Evolutionary conservation across 2,888 invertebrate genomes (phyloP), one percentile per base, ranked within the genome.

Genomic region (Taenaris catops): DNA sequence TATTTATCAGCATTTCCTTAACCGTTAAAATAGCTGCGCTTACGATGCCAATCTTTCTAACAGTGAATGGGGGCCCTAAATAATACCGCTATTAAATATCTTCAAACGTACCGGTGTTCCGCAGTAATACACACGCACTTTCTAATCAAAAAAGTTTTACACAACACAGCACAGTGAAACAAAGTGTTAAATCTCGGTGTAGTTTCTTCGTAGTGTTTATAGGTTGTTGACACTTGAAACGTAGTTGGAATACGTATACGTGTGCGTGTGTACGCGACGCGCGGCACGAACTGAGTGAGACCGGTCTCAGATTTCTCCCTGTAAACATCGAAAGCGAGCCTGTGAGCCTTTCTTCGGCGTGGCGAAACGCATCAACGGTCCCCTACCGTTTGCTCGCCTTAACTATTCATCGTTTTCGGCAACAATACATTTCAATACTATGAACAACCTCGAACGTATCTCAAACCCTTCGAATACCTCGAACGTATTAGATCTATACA

Each of bases 241-340:
- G 16, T 10, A 9, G 38, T 34, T 20, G 23, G 16, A 8, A 32
- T 20, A 46, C 35, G 51, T 71, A 49, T 71, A 66, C 64, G 52
- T 44, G 52, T 26, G 41, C 45, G 34, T 10, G 44, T 29, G 49
- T 62, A 55, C 66, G 71, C 62, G 62, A 50, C 54, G 68, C 73
- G 66, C 66, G 65, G 49, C 44, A 57, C 63, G 59, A 55, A 53
- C 58, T 46, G 40, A 50, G 51, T 51, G 49, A 41, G 51, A 51
- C 80, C 79, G 79, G 81, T 80, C 65, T 58, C 65, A 71, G 83
- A 83, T 84, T 84, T 84, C 84, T 83, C 84, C 80, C 80, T 79
- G 80, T 79, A 75, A 74, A 75, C 81, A 81, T 70, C 76, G 83
- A 81, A 84, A 83, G 79, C 81, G 67, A 78, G 73, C 75, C 72